A percentile compares a stretch with the other conserved stretches of the same genome.
phyloP scores from a whole-genome alignment of 2,888 invertebrate species.

The Chalcosyrphus nemorum region DNA sequence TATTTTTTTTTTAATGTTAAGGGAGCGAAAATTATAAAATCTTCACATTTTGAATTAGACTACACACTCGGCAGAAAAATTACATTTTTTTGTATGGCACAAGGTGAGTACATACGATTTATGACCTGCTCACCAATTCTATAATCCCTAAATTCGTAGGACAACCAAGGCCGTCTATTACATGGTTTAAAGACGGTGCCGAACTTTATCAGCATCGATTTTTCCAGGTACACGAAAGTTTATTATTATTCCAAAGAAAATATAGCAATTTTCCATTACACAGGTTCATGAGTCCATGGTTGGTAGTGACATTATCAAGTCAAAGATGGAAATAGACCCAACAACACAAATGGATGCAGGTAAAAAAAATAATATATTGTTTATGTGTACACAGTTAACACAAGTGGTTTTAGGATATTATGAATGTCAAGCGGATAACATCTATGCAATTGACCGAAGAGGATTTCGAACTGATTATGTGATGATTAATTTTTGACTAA shows the following conservation, averaged over 20 bases:
- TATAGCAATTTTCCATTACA: background rate
- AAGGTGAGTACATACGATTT: constrained; percentile 83
- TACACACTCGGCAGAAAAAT: constrained; percentile 97
- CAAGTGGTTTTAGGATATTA: constrained; percentile 84
- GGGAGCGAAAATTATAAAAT: constrained; percentile 94
- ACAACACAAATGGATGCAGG: constrained; percentile 98
- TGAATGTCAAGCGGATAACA: constrained; percentile 96
- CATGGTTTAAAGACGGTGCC: constrained; percentile 98
- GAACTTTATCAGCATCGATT: constrained; percentile 95
- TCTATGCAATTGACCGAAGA: constrained; percentile 94
- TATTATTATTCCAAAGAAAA: background rate
- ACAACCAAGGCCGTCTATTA: constrained; percentile 92
- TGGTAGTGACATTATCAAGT: constrained; percentile 91
- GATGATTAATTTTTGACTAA: constrained; percentile 80
- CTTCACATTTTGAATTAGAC: constrained; percentile 96
- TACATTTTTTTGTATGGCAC: constrained; percentile 94
- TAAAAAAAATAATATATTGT: constrained; percentile 75
- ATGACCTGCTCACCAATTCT: background rate
- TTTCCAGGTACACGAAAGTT: constrained; percentile 86
- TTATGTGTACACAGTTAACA: background rate
- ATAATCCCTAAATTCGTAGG: constrained; percentile 77
- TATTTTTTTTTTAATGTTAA: constrained; percentile 82
- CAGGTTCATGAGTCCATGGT: constrained; percentile 95
- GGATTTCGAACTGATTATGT: constrained; percentile 94
- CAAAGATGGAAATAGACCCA: constrained; percentile 96